A percentile compares a stretch with the other conserved stretches of the same genome.
These are phyloP conservation scores for Albula goreensis DNA, from an alignment of 2,113 vertebrate genomes.

Conservation along the genomic window DNA sequence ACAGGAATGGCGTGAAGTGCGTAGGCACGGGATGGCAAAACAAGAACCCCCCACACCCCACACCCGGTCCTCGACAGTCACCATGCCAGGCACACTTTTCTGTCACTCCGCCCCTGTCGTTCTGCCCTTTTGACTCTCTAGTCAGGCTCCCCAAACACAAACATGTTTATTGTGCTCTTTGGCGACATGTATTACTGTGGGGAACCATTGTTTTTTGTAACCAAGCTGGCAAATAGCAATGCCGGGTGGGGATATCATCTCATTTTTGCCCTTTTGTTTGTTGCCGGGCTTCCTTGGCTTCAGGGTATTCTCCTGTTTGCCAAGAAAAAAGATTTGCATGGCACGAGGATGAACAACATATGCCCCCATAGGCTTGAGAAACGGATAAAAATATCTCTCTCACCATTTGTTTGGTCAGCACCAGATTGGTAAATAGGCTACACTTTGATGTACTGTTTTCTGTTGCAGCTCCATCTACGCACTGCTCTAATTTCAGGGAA, in stretches of 20 bases:
- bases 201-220: neutral
- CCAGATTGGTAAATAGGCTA: slow-evolving; percentile 78
- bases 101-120: neutral
- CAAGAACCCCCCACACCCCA: neutral
- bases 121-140: too few species aligned
- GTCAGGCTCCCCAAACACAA: neutral
- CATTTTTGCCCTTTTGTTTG: slow-evolving; percentile 56
- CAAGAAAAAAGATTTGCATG: slow-evolving; percentile 58
- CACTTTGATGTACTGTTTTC: slow-evolving; percentile 55
- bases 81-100: neutral
- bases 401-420: slow-evolving; percentile 60
- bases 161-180: slow-evolving; percentile 5
- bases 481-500: slow-evolving; percentile 39
- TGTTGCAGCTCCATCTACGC: slow-evolving; percentile 47
- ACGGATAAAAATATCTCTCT: slow-evolving; percentile 71
- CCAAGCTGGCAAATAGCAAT: slow-evolving; percentile 3
- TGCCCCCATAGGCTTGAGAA: slow-evolving; percentile 66
- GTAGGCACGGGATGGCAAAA: slow-evolving; percentile 42
- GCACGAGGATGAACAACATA: slow-evolving; percentile 70
- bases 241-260: slow-evolving; percentile 45
- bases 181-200: neutral
- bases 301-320: slow-evolving; percentile 58
- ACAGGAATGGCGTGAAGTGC: slow-evolving; percentile 32
- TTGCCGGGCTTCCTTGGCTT: slow-evolving; percentile 49
- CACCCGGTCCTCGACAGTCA: slow-evolving; percentile 4